Evolutionary conservation across 2,888 invertebrate species (phyloP).

Genomic region (Bruchidius siliquastri): DNA sequence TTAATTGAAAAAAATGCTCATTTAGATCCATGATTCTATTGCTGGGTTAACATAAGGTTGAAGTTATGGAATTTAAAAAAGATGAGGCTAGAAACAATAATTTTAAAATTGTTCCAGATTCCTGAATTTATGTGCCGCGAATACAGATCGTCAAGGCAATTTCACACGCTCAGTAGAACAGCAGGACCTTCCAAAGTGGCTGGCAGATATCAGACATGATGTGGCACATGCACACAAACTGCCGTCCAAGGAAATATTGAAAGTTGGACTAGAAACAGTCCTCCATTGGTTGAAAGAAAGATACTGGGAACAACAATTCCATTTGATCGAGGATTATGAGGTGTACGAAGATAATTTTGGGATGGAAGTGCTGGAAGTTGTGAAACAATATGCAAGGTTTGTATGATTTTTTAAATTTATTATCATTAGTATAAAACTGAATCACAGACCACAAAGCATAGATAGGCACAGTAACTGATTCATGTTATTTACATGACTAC

Average conservation of each 20-base stretch:
- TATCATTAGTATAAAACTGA: no score
- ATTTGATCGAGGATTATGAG: constrained; percentile 18
- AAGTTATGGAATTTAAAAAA: no score
- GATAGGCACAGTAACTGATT: no score
- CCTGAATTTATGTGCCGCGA: constrained; percentile 43
- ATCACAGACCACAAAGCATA: no score
- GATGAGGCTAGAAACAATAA: no score
- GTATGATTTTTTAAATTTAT: no score
- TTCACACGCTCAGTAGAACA: constrained; percentile 56
- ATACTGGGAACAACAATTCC: constrained; percentile 60
- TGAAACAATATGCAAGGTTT: constrained; percentile 3
- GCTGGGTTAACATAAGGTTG: constrained; percentile 2
- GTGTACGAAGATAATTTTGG: constrained; percentile 15
- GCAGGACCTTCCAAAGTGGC: constrained; percentile 72
- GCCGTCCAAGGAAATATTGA: constrained; percentile 60
- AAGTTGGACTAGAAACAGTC: constrained; percentile 59
- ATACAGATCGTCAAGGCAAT: constrained; percentile 39
- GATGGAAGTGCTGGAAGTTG: constrained; percentile 10
- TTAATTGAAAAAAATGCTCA: neutral
- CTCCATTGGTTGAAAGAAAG: constrained; percentile 64
- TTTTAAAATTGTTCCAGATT: constrained; percentile 38
- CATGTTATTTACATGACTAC: no score
- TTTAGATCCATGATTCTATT: no score
- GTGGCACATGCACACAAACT: constrained; percentile 67
- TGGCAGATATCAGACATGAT: constrained; percentile 73